phyloP scores from a whole-genome alignment of 2,113 vertebrate species.

The Petrocephalus zakoni region DNA sequence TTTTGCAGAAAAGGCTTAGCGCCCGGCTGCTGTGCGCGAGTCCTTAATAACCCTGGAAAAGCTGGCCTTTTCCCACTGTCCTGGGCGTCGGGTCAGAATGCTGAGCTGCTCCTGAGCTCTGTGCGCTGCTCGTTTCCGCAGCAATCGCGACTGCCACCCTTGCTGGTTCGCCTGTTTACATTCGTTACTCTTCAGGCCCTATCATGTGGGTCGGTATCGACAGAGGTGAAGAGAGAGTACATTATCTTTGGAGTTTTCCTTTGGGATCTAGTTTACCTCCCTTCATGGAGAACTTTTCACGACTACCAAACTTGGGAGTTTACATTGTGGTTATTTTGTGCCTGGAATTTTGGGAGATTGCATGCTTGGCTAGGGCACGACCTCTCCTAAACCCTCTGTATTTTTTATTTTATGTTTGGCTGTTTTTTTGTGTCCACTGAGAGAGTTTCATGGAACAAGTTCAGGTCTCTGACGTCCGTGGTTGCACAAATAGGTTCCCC shows the following conservation, averaged over 20 bases:
- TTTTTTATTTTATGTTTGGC: neutral
- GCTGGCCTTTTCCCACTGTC: neutral
- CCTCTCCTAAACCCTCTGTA: neutral
- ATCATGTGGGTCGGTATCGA: neutral
- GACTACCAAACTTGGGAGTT: conserved; percentile 3
- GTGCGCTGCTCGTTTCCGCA: neutral
- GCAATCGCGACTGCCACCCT: neutral
- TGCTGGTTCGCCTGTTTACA: neutral
- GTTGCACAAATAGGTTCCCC: neutral
- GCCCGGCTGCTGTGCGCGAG: neutral
- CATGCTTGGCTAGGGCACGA: neutral
- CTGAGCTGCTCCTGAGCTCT: neutral
- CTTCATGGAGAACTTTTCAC: neutral
- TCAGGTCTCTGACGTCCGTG: neutral
- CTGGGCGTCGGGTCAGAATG: neutral
- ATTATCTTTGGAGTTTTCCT: neutral
- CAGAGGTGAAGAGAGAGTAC: neutral
- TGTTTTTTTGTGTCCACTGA: neutral
- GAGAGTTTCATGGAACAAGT: neutral
- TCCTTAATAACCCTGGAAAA: conserved; percentile 19
- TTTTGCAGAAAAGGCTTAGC: neutral
- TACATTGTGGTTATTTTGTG: conserved; percentile 1
- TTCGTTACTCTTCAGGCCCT: neutral
- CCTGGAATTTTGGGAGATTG: neutral
- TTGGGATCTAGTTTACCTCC: neutral